Evolutionary conservation across 2,797 vertebrate genomes (phyloP).

Genomic region (Carduelis carduelis): DNA sequence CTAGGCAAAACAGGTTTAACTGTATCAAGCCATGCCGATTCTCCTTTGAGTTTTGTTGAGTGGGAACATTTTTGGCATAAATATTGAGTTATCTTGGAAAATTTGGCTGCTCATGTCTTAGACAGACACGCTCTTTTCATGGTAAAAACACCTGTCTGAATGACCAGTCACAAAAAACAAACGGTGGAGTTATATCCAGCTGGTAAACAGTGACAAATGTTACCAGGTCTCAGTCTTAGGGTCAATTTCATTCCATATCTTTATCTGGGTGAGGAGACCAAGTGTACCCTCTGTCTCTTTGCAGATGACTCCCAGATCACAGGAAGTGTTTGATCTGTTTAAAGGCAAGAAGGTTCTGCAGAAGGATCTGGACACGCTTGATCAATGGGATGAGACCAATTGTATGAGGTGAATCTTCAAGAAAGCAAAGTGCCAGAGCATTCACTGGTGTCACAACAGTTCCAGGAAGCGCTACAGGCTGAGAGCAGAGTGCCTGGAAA

Average conservation of each 20-base stretch:
- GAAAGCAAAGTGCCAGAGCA: neutral
- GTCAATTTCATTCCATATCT: neutral
- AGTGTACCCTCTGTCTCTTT: neutral
- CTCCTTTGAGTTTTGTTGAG: neutral
- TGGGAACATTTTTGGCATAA: neutral
- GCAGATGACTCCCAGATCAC: neutral
- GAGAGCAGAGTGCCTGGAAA: neutral
- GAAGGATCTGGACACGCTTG: neutral
- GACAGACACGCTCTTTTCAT: neutral
- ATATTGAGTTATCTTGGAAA: neutral
- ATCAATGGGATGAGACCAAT: neutral
- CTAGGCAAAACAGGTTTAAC: neutral
- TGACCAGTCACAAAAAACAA: neutral
- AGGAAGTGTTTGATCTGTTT: neutral
- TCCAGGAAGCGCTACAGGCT: neutral
- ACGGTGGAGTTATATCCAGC: neutral
- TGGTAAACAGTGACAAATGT: neutral
- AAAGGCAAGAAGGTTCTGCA: neutral
- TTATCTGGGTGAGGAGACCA: neutral
- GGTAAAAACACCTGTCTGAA: neutral
- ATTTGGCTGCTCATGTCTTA: neutral
- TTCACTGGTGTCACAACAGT: neutral
- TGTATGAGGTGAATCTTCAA: neutral
- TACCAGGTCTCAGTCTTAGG: neutral
- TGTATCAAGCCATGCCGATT: neutral